phyloP scores from a whole-genome alignment of 2,113 vertebrate species.

The Pomatorhinus ruficollis region DNA sequence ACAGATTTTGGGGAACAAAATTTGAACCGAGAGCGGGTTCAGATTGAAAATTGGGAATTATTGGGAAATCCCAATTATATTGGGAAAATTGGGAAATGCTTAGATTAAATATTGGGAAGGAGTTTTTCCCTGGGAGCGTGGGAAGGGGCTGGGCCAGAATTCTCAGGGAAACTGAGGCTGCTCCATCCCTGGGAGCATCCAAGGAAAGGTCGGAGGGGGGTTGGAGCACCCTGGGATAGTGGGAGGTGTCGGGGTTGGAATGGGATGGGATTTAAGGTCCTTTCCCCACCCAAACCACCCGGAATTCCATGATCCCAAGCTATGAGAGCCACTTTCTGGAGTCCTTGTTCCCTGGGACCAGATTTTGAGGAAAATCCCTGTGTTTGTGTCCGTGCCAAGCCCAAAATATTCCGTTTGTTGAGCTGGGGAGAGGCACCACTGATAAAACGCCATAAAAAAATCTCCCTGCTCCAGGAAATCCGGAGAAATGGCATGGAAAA shows the following conservation, averaged over 20 bases:
- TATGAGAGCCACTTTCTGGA: rapidly evolving
- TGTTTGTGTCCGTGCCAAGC: background rate
- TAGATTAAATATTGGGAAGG: no score
- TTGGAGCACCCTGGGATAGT: background rate
- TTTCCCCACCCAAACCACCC: background rate
- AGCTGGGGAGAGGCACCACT: background rate
- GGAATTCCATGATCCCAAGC: rapidly evolving
- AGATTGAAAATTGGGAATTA: no score
- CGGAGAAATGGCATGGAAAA: background rate
- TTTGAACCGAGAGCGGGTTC: no score
- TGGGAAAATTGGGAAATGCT: no score
- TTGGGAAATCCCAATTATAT: no score
- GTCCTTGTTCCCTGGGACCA: background rate
- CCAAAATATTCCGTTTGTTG: background rate
- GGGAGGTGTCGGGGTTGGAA: background rate
- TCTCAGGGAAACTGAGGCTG: background rate
- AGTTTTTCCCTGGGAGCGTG: background rate
- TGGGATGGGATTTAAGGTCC: background rate
- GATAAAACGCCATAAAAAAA: background rate
- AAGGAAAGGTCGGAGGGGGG: background rate
- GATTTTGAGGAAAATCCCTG: background rate
- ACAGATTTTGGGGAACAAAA: no score
- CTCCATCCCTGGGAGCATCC: background rate
- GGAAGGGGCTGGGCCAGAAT: background rate
- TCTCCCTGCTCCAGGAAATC: background rate